Conservation (phyloP, 2,888 invertebrate species). For the Aphidoletes aphidimyza region DNA sequence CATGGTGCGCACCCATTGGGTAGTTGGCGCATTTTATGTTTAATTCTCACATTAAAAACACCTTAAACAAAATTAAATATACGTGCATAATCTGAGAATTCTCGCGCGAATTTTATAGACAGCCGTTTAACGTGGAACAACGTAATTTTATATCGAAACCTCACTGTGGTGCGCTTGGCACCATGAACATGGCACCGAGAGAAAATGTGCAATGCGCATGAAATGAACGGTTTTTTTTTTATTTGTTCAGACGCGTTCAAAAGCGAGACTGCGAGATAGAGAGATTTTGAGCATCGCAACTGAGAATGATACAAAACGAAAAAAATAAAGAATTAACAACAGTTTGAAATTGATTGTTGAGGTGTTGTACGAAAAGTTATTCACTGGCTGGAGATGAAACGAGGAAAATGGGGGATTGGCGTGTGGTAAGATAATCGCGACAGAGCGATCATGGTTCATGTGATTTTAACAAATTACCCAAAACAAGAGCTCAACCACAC, state of each 20-base stretch:
- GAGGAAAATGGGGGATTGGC: constrained; percentile 29
- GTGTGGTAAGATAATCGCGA: constrained; percentile 51
- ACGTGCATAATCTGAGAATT: not conserved
- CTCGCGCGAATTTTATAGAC: not conserved
- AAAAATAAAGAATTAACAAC: not conserved
- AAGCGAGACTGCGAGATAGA: not conserved
- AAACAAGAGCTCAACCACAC: not conserved
- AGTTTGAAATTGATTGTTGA: constrained; percentile 29
- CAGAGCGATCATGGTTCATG: constrained; percentile 41
- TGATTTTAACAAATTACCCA: constrained; percentile 41
- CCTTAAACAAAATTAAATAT: not conserved
- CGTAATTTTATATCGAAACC: constrained; percentile 9
- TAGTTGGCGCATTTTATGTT: constrained; percentile 27
- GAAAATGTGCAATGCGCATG: not conserved
- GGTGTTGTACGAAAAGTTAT: not conserved
- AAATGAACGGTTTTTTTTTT: no score
- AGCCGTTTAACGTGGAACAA: constrained; percentile 11
- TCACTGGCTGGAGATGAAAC: not conserved
- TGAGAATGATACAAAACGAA: not conserved
- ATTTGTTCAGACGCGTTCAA: constrained; percentile 17
- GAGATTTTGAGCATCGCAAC: not conserved
- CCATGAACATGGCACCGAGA: not conserved
- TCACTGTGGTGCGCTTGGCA: no score
- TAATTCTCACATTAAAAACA: constrained; percentile 48
- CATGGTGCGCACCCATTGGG: constrained; percentile 22